These are phyloP conservation scores for Drosophila planitibia DNA, from an alignment of 2,888 invertebrate genomes.

Conservation along the genomic window DNA sequence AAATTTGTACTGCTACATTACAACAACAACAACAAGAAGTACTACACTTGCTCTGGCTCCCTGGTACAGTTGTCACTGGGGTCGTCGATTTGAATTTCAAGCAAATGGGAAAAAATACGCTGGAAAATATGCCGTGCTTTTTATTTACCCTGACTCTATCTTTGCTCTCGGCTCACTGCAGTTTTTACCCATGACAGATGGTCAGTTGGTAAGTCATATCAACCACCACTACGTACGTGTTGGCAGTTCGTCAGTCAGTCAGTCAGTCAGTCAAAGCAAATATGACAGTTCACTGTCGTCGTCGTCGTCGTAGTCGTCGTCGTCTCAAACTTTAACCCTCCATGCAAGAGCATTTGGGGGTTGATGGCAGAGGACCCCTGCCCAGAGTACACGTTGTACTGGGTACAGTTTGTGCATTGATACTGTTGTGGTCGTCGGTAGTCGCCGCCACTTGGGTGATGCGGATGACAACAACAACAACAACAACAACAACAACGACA, in stretches of 20 bases:
- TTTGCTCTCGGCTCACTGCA: slow-evolving; percentile 13
- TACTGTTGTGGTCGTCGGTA: slow-evolving; percentile 81
- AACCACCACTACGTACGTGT: slow-evolving; percentile 65
- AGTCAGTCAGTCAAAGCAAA: slow-evolving; percentile 62
- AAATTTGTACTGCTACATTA: slow-evolving; percentile 31
- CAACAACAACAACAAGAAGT: slow-evolving; percentile 38
- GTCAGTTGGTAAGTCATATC: slow-evolving; percentile 82
- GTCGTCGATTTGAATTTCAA: slow-evolving; percentile 67
- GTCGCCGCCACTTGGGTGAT: slow-evolving; percentile 72
- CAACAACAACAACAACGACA: not conserved
- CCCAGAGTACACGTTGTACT: slow-evolving; percentile 28
- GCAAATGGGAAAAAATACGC: slow-evolving; percentile 39
- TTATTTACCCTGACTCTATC: slow-evolving; percentile 21
- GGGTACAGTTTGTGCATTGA: slow-evolving; percentile 84
- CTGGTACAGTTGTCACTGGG: slow-evolving; percentile 72
- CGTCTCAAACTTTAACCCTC: slow-evolving; percentile 74
- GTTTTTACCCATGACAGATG: slow-evolving; percentile 79
- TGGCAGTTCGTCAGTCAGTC: slow-evolving; percentile 58
- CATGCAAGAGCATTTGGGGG: slow-evolving; percentile 65
- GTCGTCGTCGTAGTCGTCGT: slow-evolving; percentile 37
- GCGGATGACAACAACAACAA: slow-evolving; percentile 49
- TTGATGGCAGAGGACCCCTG: slow-evolving; percentile 59
- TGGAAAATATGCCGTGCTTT: slow-evolving; percentile 69
- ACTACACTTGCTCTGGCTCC: slow-evolving; percentile 59
- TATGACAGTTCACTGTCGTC: slow-evolving; percentile 78